Conservation (phyloP, 2,888 invertebrate species). For the Rugalucina vietnamica region DNA sequence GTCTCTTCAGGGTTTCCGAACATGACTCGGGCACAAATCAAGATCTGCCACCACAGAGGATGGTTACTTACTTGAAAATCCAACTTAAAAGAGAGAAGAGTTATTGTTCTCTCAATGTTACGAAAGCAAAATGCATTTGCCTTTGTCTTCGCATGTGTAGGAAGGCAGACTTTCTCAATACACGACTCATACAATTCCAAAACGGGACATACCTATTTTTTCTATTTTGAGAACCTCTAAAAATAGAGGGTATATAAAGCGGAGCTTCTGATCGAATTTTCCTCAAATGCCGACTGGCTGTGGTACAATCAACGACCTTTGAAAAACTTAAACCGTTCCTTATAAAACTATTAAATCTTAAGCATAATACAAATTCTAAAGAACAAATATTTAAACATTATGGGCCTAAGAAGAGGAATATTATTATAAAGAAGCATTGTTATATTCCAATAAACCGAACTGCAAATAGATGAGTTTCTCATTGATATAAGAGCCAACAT, state of each 20-base stretch:
- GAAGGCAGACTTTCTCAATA: too few relatives aligned
- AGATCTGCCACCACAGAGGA: too few relatives aligned
- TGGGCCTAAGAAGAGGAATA: neutral
- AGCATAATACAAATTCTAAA: neutral
- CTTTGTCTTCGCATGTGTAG: too few relatives aligned
- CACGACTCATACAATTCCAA: neutral
- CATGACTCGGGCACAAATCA: too few relatives aligned
- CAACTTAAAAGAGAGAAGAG: too few relatives aligned
- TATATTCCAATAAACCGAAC: neutral
- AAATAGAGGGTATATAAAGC: constrained; percentile 8
- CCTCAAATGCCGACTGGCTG: neutral
- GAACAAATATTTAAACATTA: constrained; percentile 5
- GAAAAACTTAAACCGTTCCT: neutral
- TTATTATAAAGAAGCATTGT: neutral
- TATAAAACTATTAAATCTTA: neutral
- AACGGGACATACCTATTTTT: neutral
- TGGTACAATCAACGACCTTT: neutral
- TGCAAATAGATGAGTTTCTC: neutral
- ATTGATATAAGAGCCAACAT: too few relatives aligned
- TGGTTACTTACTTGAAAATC: too few relatives aligned
- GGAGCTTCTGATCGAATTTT: neutral
- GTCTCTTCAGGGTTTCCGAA: too few relatives aligned
- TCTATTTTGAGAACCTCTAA: constrained; percentile 3
- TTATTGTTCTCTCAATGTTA: too few relatives aligned
- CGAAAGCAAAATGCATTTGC: too few relatives aligned